phyloP scores from a whole-genome alignment of 2,888 invertebrate species.

The Unio delphinus region DNA sequence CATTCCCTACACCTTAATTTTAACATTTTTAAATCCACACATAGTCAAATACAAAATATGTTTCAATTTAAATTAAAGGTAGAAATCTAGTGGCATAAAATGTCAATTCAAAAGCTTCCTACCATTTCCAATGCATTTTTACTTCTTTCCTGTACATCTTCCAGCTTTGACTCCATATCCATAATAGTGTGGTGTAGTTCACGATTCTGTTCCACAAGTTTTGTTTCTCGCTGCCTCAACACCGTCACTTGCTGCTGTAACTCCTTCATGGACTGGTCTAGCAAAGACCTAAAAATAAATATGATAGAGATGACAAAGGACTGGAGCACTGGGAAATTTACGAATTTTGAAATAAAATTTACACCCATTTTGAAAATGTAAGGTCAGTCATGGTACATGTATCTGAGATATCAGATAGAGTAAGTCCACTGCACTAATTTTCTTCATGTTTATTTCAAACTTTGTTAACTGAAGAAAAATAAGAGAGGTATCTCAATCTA shows the following conservation, averaged over 20 bases:
- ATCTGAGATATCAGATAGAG: too few relatives aligned
- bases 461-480: too few relatives aligned
- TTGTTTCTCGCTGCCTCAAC: slow-evolving; percentile 59
- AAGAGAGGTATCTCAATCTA: too few relatives aligned
- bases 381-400: too few relatives aligned
- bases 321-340: neutral
- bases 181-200: slow-evolving; percentile 64
- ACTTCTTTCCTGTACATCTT: slow-evolving; percentile 49
- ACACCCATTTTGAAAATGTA: too few relatives aligned
- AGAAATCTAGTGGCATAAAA: slow-evolving; percentile 13
- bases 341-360: neutral
- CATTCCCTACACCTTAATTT: too few relatives aligned
- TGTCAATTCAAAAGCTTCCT: slow-evolving; percentile 12
- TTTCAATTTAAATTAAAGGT: neutral
- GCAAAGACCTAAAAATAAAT: slow-evolving; percentile 45
- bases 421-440: too few relatives aligned
- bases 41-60: too few relatives aligned
- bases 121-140: slow-evolving; percentile 51
- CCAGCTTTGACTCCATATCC: slow-evolving; percentile 60
- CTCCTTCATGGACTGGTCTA: slow-evolving; percentile 60
- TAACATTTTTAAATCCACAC: too few relatives aligned
- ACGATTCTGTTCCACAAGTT: slow-evolving; percentile 55
- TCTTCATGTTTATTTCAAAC: too few relatives aligned
- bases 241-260: slow-evolving; percentile 59
- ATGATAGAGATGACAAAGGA: neutral